These are phyloP conservation scores for Heterotilapia buettikoferi DNA, from an alignment of 2,113 vertebrate genomes.

Conservation along the genomic window DNA sequence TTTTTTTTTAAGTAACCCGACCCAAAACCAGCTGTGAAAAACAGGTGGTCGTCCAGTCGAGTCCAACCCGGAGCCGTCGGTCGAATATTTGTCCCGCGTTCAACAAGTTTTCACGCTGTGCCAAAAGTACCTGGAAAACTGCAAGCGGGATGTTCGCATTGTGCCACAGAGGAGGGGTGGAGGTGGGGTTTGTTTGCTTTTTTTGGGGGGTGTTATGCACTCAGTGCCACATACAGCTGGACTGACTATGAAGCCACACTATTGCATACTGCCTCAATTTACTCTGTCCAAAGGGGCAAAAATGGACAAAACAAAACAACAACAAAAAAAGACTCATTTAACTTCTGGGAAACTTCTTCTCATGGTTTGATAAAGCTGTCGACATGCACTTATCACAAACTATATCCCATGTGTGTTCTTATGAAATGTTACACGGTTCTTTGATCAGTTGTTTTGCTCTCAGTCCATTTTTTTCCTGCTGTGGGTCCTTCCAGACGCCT, in stretches of 20 bases:
- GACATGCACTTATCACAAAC: conserved; percentile 49
- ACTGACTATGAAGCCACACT: conserved; percentile 57
- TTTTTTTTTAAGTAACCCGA: conserved; percentile 5
- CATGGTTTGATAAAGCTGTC: conserved; percentile 43
- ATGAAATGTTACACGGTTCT: conserved; percentile 18
- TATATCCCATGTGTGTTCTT: conserved; percentile 18
- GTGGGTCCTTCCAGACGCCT: background rate
- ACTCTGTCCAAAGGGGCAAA: conserved; percentile 43
- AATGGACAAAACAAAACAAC: background rate
- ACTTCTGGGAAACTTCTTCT: conserved; percentile 33
- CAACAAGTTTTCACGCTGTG: conserved; percentile 22
- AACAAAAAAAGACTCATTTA: background rate
- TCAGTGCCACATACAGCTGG: conserved; percentile 54
- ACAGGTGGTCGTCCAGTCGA: conserved; percentile 23
- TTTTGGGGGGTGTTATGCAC: background rate
- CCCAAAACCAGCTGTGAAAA: conserved; percentile 49
- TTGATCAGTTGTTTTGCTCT: conserved; percentile 3
- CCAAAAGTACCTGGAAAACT: conserved; percentile 30
- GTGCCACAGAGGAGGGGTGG: background rate
- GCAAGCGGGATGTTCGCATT: background rate
- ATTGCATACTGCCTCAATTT: conserved; percentile 60
- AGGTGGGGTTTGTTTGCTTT: too few relatives aligned
- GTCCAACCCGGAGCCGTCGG: background rate
- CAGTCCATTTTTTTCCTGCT: background rate
- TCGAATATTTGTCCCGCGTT: conserved; percentile 13